These are phyloP conservation scores for Ophthalmolycus amberensis DNA, from an alignment of 2,113 vertebrate genomes.

Conservation along the genomic window DNA sequence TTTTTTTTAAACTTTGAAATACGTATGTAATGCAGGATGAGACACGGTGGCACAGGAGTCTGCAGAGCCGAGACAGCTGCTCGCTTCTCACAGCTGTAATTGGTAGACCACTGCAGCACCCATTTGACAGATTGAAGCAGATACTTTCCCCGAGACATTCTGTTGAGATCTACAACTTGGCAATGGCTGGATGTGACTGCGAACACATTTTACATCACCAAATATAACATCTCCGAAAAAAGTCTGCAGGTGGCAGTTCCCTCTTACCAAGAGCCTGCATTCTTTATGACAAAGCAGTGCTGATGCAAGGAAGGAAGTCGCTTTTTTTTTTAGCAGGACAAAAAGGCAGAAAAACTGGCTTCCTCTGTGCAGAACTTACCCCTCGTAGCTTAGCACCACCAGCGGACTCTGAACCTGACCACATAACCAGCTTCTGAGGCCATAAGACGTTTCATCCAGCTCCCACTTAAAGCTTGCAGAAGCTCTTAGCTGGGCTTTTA, in stretches of 20 bases:
- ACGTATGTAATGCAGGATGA: constrained; percentile 63
- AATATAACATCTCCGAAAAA: constrained; percentile 69
- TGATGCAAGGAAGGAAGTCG: background rate
- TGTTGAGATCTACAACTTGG: constrained; percentile 68
- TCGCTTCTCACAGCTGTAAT: constrained; percentile 71
- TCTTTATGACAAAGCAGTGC: constrained; percentile 55
- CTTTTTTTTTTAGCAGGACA: constrained; percentile 4
- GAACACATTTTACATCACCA: constrained; percentile 71
- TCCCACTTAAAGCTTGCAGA: constrained; percentile 39
- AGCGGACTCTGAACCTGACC: constrained; percentile 10
- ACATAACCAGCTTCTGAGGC: constrained; percentile 2
- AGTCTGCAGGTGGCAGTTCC: constrained; percentile 61
- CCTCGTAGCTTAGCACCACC: background rate
- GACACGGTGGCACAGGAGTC: constrained; percentile 53
- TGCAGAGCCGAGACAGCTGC: constrained; percentile 69
- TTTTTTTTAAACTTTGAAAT: constrained; percentile 34
- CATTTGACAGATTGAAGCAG: constrained; percentile 70
- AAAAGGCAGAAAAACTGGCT: constrained; percentile 16
- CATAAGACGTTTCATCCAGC: constrained; percentile 12
- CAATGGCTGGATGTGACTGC: constrained; percentile 60
- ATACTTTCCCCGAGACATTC: constrained; percentile 60
- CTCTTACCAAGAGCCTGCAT: constrained; percentile 44
- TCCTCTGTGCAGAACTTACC: constrained; percentile 18
- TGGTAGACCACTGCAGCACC: constrained; percentile 66
- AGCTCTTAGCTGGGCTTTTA: constrained; percentile 48